Base-by-base conservation (phyloP, 30 jellyfish, hydroid and myxozoan species). In the Aurelia aurita complex sp. Pacific region DNA sequence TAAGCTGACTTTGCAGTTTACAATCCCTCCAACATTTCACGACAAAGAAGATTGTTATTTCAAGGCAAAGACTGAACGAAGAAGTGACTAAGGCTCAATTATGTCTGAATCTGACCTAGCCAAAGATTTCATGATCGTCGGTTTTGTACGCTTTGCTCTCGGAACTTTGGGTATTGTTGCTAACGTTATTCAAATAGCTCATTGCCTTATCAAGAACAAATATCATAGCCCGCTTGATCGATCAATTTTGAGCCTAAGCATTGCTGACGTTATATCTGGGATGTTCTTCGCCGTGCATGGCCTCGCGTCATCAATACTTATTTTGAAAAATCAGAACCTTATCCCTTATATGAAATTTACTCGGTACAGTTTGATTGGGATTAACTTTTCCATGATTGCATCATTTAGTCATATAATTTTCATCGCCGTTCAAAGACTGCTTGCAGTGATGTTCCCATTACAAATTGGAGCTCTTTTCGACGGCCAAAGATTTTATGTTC, bases 391-490 rank as follows among this genome's bases (percentile, higher is more conserved):
- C 17, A 69, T 61, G 61, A 71, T 77, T 2, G 87, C 87, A 6
- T 32, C 77, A 29, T 77, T 77, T 46, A 77, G 62, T 65, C 87
- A 77, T 57, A 64, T 62, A 6, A 62, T 77, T n/a, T 77, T 77
- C 77, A 77, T 77, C 14, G 87, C 87, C 61, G n/a, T 43, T 12
- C 87, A 77, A 69, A 64, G 87, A 17, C 23, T 77, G 77, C 64
- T 77, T 61, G 77, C 79, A 33, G 77, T 77, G 23, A 64, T 77
- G 57, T 77, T 77, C 43, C 87, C 87, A 4, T 29, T 77, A 11
- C 64, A 11, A 69, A 35, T 77, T 76, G 65, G 75, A 16, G 50
- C 42, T 13, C 64, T 77, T 10, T 18, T 77, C 43, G 50, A 66
- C 70, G 64, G 63, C 59, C 63, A 19, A 43, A 60, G 87, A 23